Percentiles rank a stretch among this genome's conserved stretches.
phyloP scores from a whole-genome alignment of 2,113 vertebrate species.

The Ceuthmochares aereus region DNA sequence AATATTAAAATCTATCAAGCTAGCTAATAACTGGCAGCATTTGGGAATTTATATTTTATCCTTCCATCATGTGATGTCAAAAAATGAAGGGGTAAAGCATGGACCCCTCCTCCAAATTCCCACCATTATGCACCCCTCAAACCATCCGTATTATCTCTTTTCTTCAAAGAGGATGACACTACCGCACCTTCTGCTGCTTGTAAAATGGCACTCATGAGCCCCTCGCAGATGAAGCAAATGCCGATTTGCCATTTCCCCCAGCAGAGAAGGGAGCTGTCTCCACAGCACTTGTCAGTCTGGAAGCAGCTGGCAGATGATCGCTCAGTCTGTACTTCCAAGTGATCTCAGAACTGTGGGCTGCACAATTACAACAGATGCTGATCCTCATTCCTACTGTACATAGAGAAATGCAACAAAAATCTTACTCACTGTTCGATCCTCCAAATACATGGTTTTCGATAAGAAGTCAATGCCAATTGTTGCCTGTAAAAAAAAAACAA shows the following conservation, averaged over 20 bases:
- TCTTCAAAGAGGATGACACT: background rate
- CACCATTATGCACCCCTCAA: background rate
- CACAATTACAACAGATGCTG: background rate
- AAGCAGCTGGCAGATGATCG: slow-evolving; percentile 7
- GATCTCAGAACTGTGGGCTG: slow-evolving; percentile 13
- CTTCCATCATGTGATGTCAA: background rate
- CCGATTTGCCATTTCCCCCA: background rate
- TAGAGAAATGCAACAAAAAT: slow-evolving; percentile 43
- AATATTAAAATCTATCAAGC: background rate
- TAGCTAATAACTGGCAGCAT: background rate
- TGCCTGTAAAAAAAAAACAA: slow-evolving; percentile 81
- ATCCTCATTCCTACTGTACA: background rate
- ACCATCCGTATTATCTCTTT: rapidly evolving
- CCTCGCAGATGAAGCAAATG: background rate
- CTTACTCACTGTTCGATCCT: slow-evolving; percentile 98
- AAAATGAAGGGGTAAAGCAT: background rate
- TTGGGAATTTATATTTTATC: background rate
- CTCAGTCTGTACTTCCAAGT: background rate
- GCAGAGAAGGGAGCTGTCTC: background rate
- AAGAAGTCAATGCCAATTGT: slow-evolving; percentile 99
- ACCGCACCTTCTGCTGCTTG: background rate
- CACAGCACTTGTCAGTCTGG: background rate
- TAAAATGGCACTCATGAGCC: background rate
- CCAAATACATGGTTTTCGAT: slow-evolving; percentile 99
- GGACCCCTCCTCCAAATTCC: background rate